Evolutionary conservation across 2,797 vertebrate species (phyloP).

Genomic region (Scyliorhinus canicula): DNA sequence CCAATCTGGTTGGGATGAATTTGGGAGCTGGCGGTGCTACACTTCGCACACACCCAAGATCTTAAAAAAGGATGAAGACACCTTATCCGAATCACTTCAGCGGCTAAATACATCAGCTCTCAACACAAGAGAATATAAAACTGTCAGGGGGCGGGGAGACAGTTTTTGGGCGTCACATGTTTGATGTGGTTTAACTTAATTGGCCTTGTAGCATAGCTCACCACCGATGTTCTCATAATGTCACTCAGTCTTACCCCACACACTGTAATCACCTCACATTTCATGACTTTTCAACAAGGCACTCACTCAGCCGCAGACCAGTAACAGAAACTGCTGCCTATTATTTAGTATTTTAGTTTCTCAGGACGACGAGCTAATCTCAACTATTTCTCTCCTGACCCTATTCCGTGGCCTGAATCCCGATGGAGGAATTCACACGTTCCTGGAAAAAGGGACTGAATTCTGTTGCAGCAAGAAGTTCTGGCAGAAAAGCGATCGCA

Average conservation of each 20-base stretch:
- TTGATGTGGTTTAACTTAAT: constrained; percentile 56
- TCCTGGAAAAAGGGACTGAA: background rate
- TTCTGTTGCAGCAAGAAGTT: too few species aligned
- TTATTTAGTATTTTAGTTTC: background rate
- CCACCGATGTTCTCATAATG: constrained; percentile 45
- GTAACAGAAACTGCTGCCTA: background rate
- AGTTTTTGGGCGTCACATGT: constrained; percentile 52
- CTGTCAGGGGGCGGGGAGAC: background rate
- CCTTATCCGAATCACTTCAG: background rate
- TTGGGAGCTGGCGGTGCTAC: too few species aligned
- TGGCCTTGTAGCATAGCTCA: constrained; percentile 48
- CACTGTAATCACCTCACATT: constrained; percentile 49
- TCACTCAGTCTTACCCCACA: constrained; percentile 44
- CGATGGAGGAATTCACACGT: background rate
- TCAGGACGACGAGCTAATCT: background rate
- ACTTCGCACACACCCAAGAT: too few species aligned
- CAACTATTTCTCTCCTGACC: background rate
- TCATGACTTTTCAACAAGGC: constrained; percentile 48
- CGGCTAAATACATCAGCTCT: background rate
- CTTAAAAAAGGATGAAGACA: background rate
- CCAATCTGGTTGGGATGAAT: too few species aligned
- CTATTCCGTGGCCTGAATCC: background rate
- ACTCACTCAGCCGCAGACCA: constrained; percentile 47
- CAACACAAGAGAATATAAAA: background rate
- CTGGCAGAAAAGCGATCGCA: background rate